Evolutionary conservation across 2,888 invertebrate species (phyloP), one percentile per base, ranked within the genome.

Genomic region (Pinctada fucata): DNA sequence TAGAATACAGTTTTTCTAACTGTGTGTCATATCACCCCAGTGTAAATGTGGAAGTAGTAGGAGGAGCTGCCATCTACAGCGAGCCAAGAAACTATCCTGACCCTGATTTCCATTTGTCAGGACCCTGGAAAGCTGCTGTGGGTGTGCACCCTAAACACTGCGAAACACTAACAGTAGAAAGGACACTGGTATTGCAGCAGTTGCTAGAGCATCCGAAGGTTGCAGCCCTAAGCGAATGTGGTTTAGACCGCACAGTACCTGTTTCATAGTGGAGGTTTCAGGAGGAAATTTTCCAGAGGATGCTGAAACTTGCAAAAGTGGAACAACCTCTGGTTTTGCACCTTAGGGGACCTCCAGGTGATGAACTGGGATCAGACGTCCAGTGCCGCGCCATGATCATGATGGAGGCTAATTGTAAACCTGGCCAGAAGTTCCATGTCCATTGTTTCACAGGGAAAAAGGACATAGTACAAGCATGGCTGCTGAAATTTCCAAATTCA

Each of bases 301-400:
- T 64, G 45, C 47, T 73, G 47, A 63, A 16, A 13, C 51, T 74
- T 48, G 51, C 51, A 6, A 74, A 51, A 51, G 16, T 50, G 10
- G 3, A 16, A 3, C 65, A 66, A 13, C 66, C 66, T 6, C 16
- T 74, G 47, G 74, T 74, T 8, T 74, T 66, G 45, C 66, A 74
- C 50, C 51, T 65, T 5, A 47, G 74, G 5, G 66, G 74, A 16
- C 63, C 64, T 31, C n/a, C n/a, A n/a, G n/a, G n/a, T n/a, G n/a
- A n/a, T n/a, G n/a, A n/a, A n/a, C n/a, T n/a, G n/a, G n/a, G 51
- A 13, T 66, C 74, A n/a, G 74, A 74, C 49, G 74, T 72, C 10
- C 8, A 63, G 45, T 50, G 51, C 45, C 31, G 72, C 2, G 58
- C 63, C n/a, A 10, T 72, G 48, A 72, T 72, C 63, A 45, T 72